phyloP scores from a whole-genome alignment of 2,797 vertebrate species.

The Melanotaenia boesemani region DNA sequence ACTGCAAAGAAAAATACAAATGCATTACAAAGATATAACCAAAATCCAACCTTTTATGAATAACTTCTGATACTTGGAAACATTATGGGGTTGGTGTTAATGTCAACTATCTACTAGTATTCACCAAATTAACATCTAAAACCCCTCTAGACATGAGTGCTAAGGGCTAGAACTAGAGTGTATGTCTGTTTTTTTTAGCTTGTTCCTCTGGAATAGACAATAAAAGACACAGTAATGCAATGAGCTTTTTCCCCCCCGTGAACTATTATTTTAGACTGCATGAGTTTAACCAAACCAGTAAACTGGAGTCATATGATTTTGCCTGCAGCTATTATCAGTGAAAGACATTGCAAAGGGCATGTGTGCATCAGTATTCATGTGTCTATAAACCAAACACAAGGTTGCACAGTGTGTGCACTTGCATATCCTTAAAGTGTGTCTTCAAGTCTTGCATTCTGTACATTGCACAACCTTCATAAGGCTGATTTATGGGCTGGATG shows the following conservation, averaged over 20 bases:
- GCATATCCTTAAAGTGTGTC: constrained; percentile 27
- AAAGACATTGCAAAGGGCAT: constrained; percentile 17
- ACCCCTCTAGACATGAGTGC: no score
- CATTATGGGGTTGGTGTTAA: neutral
- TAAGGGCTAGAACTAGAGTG: neutral
- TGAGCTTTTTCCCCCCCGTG: constrained; percentile 1
- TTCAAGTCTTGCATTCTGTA: constrained; percentile 72
- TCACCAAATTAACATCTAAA: neutral
- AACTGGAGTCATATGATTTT: constrained; percentile 6
- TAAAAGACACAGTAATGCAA: neutral
- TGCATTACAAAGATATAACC: neutral
- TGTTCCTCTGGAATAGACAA: neutral
- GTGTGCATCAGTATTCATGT: constrained; percentile 23
- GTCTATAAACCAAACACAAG: constrained; percentile 36
- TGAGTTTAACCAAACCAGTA: constrained; percentile 17
- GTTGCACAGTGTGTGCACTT: constrained; percentile 19
- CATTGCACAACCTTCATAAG: constrained; percentile 76
- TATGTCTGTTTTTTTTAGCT: neutral
- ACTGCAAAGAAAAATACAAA: neutral
- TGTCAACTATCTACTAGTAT: neutral
- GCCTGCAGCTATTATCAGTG: neutral
- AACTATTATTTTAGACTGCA: constrained; percentile 2
- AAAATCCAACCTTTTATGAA: neutral
- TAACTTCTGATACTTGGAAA: neutral
- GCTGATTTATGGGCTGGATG: constrained; percentile 83